A percentile compares a stretch with the other conserved stretches of the same genome.
Conservation (phyloP, 2,113 vertebrate genomes). For the Chloropsis hardwickii region DNA sequence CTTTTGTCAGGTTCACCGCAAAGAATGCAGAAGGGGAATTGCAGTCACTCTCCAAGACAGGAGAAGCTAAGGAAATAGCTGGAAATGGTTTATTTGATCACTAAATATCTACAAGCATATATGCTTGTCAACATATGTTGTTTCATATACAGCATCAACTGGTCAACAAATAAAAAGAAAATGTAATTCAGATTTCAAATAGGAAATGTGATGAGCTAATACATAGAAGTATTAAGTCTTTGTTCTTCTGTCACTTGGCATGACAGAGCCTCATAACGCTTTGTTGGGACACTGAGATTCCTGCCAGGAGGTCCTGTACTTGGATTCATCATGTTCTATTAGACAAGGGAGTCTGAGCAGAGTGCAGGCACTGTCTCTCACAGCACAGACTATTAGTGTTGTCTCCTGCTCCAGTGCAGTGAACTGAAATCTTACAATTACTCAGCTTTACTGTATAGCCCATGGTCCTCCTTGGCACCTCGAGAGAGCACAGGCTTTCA, state of each 20-base stretch:
- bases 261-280: rapidly evolving
- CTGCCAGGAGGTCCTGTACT: background rate
- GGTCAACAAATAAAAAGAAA: background rate
- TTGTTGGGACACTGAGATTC: background rate
- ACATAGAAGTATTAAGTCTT: background rate
- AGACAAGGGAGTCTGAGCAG: background rate
- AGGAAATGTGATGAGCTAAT: background rate
- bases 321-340: background rate
- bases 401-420: background rate
- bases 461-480: background rate
- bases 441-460: background rate
- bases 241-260: background rate
- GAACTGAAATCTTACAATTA: background rate
- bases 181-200: background rate
- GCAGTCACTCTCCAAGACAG: background rate
- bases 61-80: background rate
- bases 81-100: background rate
- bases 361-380: background rate
- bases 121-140: background rate
- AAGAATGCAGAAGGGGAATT: background rate
- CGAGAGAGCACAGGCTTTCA: background rate
- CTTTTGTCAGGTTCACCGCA: background rate
- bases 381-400: background rate
- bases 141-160: background rate
- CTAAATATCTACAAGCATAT: background rate